A percentile compares a stretch with the other conserved stretches of the same genome.
Conservation (phyloP, 2,888 invertebrate genomes). For the Mantis religiosa region DNA sequence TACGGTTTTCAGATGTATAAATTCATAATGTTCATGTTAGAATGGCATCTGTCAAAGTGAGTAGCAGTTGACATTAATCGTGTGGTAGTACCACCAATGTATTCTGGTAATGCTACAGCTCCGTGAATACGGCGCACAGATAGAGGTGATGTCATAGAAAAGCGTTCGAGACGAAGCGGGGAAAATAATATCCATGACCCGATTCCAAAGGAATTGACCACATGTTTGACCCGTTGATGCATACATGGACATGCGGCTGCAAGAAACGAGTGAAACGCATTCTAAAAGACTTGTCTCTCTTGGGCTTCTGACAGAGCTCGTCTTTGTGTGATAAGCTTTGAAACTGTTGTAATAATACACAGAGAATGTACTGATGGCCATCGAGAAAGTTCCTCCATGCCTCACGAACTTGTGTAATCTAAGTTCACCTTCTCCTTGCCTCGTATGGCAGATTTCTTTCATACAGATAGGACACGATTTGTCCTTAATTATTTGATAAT, state of each 20-base stretch:
- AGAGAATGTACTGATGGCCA: background rate
- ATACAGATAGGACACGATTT: background rate
- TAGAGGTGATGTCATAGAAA: background rate
- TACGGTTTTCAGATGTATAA: no score
- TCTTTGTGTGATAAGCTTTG: no score
- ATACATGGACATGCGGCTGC: background rate
- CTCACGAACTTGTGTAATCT: background rate
- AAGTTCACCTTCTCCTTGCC: background rate
- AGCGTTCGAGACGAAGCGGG: background rate
- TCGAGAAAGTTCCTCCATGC: background rate
- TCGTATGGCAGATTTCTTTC: no score
- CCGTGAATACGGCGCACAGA: background rate
- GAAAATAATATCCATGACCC: background rate
- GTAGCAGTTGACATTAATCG: no score
- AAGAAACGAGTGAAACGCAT: background rate
- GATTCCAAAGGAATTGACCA: background rate
- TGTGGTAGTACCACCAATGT: no score
- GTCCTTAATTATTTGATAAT: background rate
- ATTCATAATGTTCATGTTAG: no score
- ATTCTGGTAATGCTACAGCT: background rate
- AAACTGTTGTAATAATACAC: no score
- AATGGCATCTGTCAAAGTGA: no score
- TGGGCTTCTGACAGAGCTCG: no score
- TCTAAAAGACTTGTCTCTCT: no score
- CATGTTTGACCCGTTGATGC: background rate